Conservation (phyloP, 2,113 vertebrate genomes). For the Hiodon tergisus region DNA sequence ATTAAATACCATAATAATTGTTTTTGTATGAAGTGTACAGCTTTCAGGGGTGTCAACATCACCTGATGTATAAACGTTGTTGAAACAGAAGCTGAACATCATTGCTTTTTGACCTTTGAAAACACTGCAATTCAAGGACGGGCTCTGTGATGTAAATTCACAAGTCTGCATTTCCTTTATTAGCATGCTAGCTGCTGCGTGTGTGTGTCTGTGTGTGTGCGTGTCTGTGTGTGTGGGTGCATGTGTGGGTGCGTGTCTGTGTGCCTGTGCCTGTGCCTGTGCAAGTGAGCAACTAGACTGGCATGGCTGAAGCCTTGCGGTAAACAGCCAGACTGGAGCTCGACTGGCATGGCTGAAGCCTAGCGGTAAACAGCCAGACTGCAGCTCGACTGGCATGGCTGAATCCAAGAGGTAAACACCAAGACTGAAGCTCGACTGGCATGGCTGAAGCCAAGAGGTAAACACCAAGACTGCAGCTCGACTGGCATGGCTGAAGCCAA, state of each 20-base stretch:
- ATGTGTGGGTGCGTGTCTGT: no score
- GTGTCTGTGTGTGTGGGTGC: no score
- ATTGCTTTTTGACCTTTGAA: constrained; percentile 37
- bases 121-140: constrained; percentile 43
- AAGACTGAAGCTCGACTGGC: no score
- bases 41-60: not conserved
- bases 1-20: not conserved
- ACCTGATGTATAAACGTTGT: not conserved
- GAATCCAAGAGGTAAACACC: no score
- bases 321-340: no score
- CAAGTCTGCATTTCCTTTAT: constrained; percentile 8
- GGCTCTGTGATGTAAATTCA: constrained; percentile 31
- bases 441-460: no score
- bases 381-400: no score
- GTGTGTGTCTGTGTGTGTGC: not conserved
- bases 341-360: no score
- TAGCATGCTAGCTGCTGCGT: not conserved
- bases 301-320: no score
- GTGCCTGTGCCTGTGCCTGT: no score
- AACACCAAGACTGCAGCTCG: constrained; percentile 50
- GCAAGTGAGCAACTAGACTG: no score
- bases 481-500: constrained; percentile 21
- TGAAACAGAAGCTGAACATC: not conserved
- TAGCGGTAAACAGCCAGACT: no score
- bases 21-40: not conserved